These are phyloP conservation scores for Athene noctua DNA, from an alignment of 2,113 vertebrate species.

Conservation along the genomic window DNA sequence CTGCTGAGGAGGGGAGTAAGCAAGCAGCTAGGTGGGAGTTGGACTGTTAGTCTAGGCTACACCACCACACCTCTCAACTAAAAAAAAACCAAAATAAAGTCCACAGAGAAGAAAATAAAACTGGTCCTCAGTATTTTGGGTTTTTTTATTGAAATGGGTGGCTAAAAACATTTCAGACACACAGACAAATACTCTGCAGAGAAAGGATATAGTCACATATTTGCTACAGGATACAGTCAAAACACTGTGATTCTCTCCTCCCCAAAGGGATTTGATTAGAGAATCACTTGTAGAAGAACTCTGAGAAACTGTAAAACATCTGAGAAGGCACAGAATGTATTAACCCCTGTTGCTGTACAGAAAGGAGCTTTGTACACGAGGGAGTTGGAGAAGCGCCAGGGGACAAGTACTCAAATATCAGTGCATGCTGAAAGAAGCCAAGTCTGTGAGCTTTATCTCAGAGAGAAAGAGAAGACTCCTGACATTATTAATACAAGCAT, in stretches of 20 bases:
- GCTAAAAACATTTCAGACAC: not conserved
- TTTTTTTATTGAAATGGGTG: not conserved
- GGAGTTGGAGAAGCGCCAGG: slow-evolving; percentile 20
- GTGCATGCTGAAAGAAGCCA: not conserved
- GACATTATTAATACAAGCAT: not conserved
- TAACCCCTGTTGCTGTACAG: slow-evolving; percentile 13
- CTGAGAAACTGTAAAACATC: slow-evolving; percentile 46
- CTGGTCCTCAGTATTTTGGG: not conserved
- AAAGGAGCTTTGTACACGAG: slow-evolving; percentile 46
- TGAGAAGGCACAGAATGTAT: slow-evolving; percentile 50
- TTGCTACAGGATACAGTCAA: not conserved
- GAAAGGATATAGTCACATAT: not conserved
- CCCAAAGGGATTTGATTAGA: not conserved
- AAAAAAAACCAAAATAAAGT: not conserved
- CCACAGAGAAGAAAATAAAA: not conserved
- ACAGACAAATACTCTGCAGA: not conserved
- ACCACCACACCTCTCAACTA: not conserved
- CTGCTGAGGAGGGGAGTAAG: not conserved
- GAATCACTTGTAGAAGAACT: not conserved
- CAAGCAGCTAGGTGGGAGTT: not conserved
- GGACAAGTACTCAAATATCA: slow-evolving; percentile 40
- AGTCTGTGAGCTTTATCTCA: slow-evolving; percentile 1
- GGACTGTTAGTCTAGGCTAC: not conserved
- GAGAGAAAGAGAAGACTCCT: not conserved
- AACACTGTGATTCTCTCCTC: not conserved